Base-by-base conservation (phyloP, 1,140 invertebrate genomes). In the Diabrotica undecimpunctata region DNA sequence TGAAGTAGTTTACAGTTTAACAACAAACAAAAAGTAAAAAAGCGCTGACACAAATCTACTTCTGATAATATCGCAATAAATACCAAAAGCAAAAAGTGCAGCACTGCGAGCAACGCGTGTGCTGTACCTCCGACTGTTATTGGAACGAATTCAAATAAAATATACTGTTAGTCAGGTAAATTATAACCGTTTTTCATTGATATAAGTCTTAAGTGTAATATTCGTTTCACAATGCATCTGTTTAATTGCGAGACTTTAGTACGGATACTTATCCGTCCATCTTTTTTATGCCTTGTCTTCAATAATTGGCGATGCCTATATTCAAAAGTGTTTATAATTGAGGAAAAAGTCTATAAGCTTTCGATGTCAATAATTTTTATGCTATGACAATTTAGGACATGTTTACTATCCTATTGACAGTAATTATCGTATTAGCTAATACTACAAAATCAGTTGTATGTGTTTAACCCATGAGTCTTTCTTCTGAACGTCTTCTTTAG, bases 141-240 rank as follows among this genome's bases (percentile, higher is more conserved):
- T 46, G 39, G 50, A 60, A 50, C 46, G 11, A 60, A 60, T 39
- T 51, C 58, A 38, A 60, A 46, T 60, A 13, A 61, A 54, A 62
- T 62, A 53, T 62, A 62, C 61, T 62, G 61, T 62, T 62, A 62
- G 53, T 7, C 12, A 46, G 54, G 35, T 62, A 62, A 62, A 62
- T 54, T 62, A 62, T 62, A 62, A 54, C 61, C 53, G 61, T 62
- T 51, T 64, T 51, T 36, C 55, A 57, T 57, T 64, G 51, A 68
- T 68, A 68, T 68, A 68, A 63, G 66, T 68, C 66, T 65, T 64
- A 35, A 41, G 61, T 54, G 59, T 56, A 46, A 60, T 65, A 65
- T 68, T 60, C 53, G 52, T 46, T 65, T 55, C 60, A 57, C 62
- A 68, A 65, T 68, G 53, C 61, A 62, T 62, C 51, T 67, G 59